Conservation (phyloP, 2,888 invertebrate species). For the Osmoderma eremita region DNA sequence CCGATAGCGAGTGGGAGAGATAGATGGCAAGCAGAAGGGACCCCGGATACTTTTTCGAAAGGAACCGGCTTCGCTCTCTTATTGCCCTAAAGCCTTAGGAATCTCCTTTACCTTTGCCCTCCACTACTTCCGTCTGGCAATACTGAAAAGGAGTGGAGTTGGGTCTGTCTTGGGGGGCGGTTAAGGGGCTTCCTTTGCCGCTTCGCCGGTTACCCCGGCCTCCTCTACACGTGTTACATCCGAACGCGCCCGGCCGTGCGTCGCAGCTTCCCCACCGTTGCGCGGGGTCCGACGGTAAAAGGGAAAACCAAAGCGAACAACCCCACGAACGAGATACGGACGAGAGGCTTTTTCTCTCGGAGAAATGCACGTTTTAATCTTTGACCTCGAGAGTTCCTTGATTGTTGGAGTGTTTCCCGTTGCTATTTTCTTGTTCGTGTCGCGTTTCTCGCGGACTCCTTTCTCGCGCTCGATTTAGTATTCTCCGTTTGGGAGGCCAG, state of each 20-base stretch:
- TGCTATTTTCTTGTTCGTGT: constrained; percentile 6
- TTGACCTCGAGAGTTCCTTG: constrained; percentile 32
- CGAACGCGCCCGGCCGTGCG: constrained; percentile 36
- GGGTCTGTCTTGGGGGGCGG: neutral
- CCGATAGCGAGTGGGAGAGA: constrained; percentile 38
- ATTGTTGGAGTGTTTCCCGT: constrained; percentile 31
- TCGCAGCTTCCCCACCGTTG: constrained; percentile 5
- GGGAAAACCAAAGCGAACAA: too few relatives aligned
- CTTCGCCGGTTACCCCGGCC: constrained; percentile 42
- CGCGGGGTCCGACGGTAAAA: neutral
- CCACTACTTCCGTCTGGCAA: too few relatives aligned
- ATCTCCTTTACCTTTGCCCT: constrained; percentile 26
- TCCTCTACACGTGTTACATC: constrained; percentile 48
- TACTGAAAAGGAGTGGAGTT: neutral
- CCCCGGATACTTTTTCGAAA: neutral
- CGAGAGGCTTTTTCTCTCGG: neutral
- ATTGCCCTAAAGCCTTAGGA: constrained; percentile 27
- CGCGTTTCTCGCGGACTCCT: too few relatives aligned
- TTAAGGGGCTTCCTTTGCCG: constrained; percentile 43
- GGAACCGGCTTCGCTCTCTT: too few relatives aligned
- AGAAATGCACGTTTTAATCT: constrained; percentile 35
- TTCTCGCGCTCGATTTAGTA: too few relatives aligned
- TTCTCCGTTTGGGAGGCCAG: too few relatives aligned
- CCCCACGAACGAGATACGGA: constrained; percentile 18
- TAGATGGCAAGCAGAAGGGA: constrained; percentile 33